Percentiles rank a stretch among this genome's conserved stretches.
These are phyloP conservation scores for Scaptomyza tumidula DNA, from an alignment of 2,888 invertebrate species.

Conservation along the genomic window DNA sequence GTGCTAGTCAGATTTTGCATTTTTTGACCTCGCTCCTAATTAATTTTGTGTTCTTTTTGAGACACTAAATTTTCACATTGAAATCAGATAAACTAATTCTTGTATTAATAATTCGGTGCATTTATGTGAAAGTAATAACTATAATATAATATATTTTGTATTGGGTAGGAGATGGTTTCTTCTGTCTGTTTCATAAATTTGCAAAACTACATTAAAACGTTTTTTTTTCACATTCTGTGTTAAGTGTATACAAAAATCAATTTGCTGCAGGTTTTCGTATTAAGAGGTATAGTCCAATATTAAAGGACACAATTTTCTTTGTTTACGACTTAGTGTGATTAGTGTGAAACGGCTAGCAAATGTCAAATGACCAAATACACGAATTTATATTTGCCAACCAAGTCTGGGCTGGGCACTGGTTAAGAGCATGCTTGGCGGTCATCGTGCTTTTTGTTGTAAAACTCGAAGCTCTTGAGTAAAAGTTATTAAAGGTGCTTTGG, in stretches of 20 bases:
- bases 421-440: constrained; percentile 59
- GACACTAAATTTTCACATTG: too few relatives aligned
- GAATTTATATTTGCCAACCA: constrained; percentile 62
- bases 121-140: too few relatives aligned
- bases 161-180: too few relatives aligned
- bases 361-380: constrained; percentile 29
- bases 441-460: constrained; percentile 50
- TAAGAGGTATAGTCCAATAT: constrained; percentile 27
- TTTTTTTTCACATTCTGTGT: too few relatives aligned
- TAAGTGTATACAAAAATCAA: neutral
- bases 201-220: too few relatives aligned
- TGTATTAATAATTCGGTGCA: too few relatives aligned
- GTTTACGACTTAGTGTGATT: constrained; percentile 64
- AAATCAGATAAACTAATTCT: too few relatives aligned
- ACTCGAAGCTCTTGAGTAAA: constrained; percentile 30
- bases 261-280: constrained; percentile 22
- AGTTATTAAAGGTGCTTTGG: constrained; percentile 59
- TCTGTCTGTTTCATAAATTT: too few relatives aligned
- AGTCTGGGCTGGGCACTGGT: constrained; percentile 38
- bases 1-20: too few relatives aligned
- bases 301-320: constrained; percentile 55
- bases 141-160: too few relatives aligned
- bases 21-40: too few relatives aligned
- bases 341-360: constrained; percentile 43
- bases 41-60: too few relatives aligned